These are phyloP conservation scores for Meloe dianella DNA, from an alignment of 2,888 invertebrate genomes.

Conservation along the genomic window DNA sequence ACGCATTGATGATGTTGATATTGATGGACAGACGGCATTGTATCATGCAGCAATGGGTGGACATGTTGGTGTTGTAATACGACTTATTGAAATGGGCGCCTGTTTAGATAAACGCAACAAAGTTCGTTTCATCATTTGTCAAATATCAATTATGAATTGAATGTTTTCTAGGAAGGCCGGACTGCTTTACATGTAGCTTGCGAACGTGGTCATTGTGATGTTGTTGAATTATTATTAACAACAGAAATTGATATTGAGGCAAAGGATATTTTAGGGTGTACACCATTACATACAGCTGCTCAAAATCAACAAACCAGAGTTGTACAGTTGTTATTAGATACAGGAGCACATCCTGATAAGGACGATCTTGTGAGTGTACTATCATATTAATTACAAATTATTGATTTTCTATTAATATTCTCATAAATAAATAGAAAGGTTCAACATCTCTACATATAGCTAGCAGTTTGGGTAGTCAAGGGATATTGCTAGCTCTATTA, in stretches of 20 bases:
- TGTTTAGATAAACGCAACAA: conserved; percentile 73
- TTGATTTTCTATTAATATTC: not conserved
- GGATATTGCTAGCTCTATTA: conserved; percentile 71
- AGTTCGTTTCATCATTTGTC: conserved; percentile 56
- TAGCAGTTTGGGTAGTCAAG: conserved; percentile 71
- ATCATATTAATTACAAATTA: conserved; percentile 6
- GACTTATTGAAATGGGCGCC: conserved; percentile 72
- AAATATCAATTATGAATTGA: too few species aligned
- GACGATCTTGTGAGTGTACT: not conserved
- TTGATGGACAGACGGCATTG: conserved; percentile 75
- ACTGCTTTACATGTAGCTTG: conserved; percentile 76
- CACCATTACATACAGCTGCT: conserved; percentile 78
- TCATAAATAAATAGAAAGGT: conserved; percentile 64
- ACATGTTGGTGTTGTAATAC: conserved; percentile 68
- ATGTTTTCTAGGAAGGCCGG: conserved; percentile 62
- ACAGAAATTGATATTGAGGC: conserved; percentile 72
- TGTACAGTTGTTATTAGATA: conserved; percentile 72
- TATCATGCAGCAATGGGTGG: conserved; percentile 79
- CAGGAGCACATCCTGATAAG: conserved; percentile 63
- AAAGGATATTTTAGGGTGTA: conserved; percentile 73
- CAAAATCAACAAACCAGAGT: conserved; percentile 76
- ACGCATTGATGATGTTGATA: conserved; percentile 67
- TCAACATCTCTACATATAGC: conserved; percentile 73
- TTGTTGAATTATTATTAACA: conserved; percentile 64
- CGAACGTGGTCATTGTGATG: conserved; percentile 69